Evolutionary conservation across 2,888 invertebrate genomes (phyloP), one percentile per base, ranked within the genome.

Genomic region (Eledona agricola): DNA sequence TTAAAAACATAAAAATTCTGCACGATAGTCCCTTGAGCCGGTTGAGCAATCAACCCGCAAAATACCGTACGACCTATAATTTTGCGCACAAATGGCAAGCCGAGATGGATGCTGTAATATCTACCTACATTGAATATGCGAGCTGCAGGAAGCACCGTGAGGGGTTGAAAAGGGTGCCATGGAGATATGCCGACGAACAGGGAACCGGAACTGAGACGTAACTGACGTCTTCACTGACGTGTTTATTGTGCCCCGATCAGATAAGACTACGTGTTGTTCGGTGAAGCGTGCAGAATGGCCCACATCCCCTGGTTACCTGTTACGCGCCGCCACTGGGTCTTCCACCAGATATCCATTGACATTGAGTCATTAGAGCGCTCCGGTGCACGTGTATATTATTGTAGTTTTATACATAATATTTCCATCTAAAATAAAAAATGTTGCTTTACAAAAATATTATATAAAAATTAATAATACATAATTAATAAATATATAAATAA

Each of bases 231-330:
- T 51, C 38, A 51, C 45, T 61, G 62, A 65, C 65, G 63, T 61
- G 65, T 65, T 63, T 63, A 65, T 65, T 62, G 61, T 60, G 40
- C 52, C 45, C 37, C 52, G 60, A 65, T 64, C 63, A 59, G 62
- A 64, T 63, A 64, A 55, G 46, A 31, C 34, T 16, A 29, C 35
- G 60, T 49, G 58, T 62, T 65, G 65, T 63, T 61, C 57, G 59
- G 53, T 61, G 63, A 65, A 64, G 62, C 64, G 63, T 63, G 62
- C 61, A 62, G 64, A 63, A 63, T 60, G 60, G 61, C 51, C 63
- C 52, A 56, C 58, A 61, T 60, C 61, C 59, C 56, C 53, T 59
- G 52, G 49, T 64, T 59, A 63, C 62, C 60, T 60, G 60, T 62
- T 62, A 62, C 62, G 55, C 55, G 43, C 40, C 38, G 51, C 55